A percentile compares a stretch with the other conserved stretches of the same genome.
Evolutionary conservation across 2,797 vertebrate species (phyloP).

Genomic region (Typhlichthys subterraneus): DNA sequence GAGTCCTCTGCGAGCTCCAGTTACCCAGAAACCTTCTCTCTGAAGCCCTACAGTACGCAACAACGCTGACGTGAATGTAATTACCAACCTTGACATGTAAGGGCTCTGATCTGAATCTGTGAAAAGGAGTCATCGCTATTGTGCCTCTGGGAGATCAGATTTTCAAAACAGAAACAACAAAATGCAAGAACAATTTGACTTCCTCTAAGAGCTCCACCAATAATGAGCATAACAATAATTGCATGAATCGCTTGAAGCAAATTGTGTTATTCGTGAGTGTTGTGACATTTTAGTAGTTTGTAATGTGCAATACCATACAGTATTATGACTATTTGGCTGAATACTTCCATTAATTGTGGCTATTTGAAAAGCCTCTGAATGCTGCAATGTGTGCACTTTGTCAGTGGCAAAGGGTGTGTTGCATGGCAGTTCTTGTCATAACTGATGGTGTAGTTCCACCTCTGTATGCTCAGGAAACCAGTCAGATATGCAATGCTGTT

Average conservation of each 20-base stretch:
- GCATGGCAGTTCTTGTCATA: constrained; percentile 25
- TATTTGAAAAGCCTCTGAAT: too few species aligned
- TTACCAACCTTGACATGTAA: too few species aligned
- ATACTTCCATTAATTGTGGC: not conserved
- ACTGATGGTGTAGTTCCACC: constrained; percentile 34
- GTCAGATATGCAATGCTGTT: constrained; percentile 36
- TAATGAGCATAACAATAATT: constrained; percentile 56
- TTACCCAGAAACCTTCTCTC: too few species aligned
- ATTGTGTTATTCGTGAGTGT: constrained; percentile 36
- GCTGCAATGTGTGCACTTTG: too few species aligned
- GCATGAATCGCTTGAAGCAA: constrained; percentile 45
- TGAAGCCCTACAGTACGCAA: too few species aligned
- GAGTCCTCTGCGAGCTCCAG: too few species aligned
- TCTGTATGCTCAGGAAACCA: constrained; percentile 37
- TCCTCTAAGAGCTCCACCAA: constrained; percentile 44
- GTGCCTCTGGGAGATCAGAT: constrained; percentile 43
- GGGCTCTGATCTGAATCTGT: constrained; percentile 66
- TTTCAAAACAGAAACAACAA: constrained; percentile 58
- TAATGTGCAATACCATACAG: constrained; percentile 20
- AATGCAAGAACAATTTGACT: constrained; percentile 44
- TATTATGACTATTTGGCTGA: constrained; percentile 10
- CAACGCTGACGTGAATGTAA: too few species aligned
- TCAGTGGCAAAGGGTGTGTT: constrained; percentile 24
- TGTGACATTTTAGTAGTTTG: constrained; percentile 43
- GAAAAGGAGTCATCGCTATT: constrained; percentile 60